Conservation (phyloP, 2,797 vertebrate species). For the Nothura maculosa region DNA sequence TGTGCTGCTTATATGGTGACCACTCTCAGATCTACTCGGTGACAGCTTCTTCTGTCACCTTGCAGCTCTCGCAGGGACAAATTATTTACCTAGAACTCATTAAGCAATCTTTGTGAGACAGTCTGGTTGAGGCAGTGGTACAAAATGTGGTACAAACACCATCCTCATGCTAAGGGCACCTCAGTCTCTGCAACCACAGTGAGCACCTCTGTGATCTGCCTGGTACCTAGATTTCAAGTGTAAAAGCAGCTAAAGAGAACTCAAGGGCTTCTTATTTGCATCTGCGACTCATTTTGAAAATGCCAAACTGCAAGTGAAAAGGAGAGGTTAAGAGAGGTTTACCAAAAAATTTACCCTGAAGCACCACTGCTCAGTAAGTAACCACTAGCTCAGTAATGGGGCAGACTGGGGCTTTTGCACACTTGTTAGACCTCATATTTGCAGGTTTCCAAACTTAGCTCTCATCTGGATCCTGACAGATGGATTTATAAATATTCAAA, state of each 20-base stretch:
- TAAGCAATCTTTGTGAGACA: background rate
- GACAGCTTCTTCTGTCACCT: background rate
- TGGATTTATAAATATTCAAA: background rate
- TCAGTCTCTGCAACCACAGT: rapidly evolving
- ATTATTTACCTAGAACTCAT: background rate
- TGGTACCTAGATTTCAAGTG: background rate
- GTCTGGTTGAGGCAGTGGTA: background rate
- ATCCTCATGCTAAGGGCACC: background rate
- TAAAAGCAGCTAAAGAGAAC: background rate
- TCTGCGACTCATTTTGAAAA: background rate
- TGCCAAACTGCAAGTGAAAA: background rate
- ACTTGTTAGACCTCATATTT: background rate
- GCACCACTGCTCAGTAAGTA: background rate
- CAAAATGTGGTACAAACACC: background rate
- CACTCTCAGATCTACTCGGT: background rate
- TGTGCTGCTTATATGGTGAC: background rate
- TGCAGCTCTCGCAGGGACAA: constrained; percentile 5
- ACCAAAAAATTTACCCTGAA: background rate
- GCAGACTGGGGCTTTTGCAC: background rate
- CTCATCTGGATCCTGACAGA: background rate
- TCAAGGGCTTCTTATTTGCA: background rate
- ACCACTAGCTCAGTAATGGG: background rate
- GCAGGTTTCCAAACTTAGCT: background rate
- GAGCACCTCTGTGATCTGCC: rapidly evolving
- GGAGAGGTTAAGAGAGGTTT: background rate